These are phyloP conservation scores for Pristionchus fissidentatus DNA, from an alignment of 2,888 invertebrate genomes.

Conservation along the genomic window DNA sequence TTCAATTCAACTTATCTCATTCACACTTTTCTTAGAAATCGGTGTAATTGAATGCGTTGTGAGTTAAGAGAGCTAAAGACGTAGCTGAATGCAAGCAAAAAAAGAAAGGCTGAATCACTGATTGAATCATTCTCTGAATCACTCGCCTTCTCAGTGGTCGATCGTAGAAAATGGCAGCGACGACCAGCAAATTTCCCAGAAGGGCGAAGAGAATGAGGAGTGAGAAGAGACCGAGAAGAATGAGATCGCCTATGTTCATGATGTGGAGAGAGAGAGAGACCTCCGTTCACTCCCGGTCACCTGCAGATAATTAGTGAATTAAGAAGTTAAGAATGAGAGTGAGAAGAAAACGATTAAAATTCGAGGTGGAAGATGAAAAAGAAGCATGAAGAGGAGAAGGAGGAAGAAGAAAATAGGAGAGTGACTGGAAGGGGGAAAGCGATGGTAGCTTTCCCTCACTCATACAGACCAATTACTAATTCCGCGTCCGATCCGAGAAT, in stretches of 20 bases:
- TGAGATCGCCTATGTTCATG: background rate
- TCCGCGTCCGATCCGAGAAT: background rate
- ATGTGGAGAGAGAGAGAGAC: background rate
- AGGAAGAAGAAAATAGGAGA: conserved; percentile 14
- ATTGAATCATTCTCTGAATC: too few species aligned
- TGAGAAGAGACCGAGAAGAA: conserved; percentile 43
- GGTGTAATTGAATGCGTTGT: too few species aligned
- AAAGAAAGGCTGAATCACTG: too few species aligned
- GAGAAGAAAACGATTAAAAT: conserved; percentile 33
- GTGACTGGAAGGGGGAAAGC: background rate
- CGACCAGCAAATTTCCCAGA: conserved; percentile 95
- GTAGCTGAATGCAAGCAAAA: too few species aligned
- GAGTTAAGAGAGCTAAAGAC: too few species aligned
- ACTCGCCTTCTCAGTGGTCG: conserved; percentile 84
- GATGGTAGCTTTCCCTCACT: background rate
- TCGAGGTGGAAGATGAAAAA: conserved; percentile 17
- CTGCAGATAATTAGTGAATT: background rate
- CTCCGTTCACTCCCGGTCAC: background rate
- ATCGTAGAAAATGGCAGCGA: conserved; percentile 96
- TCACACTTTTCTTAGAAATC: too few species aligned
- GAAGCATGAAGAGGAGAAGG: background rate
- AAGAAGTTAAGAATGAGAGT: background rate
- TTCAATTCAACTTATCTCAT: too few species aligned
- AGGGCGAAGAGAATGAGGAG: conserved; percentile 57
- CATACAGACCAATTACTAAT: background rate